Percentiles rank a stretch among this genome's conserved stretches.
phyloP scores from a whole-genome alignment of 2,797 vertebrate species.

The Garrulus glandarius region DNA sequence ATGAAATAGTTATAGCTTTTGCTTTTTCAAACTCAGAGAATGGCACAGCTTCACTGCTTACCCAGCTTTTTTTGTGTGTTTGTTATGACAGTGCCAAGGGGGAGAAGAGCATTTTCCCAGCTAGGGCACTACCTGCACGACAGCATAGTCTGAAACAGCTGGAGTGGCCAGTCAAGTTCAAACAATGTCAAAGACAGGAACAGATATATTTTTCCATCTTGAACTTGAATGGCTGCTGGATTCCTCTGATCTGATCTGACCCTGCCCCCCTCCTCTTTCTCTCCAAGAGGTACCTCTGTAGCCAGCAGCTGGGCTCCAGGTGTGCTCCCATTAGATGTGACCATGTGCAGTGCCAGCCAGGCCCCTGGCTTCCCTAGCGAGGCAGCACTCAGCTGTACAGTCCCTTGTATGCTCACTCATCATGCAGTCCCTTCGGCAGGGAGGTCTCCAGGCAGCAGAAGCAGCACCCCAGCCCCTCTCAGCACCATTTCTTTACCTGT shows the following conservation, averaged over 20 bases:
- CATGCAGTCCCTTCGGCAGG: fast-evolving
- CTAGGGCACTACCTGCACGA: not conserved
- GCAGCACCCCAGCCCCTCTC: not conserved
- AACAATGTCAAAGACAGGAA: not conserved
- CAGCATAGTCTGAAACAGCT: not conserved
- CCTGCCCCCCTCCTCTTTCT: not conserved
- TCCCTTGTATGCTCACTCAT: fast-evolving
- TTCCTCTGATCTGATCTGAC: not conserved
- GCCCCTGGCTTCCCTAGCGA: not conserved
- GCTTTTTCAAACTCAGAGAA: not conserved
- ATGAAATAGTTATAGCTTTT: not conserved
- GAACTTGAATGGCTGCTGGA: not conserved
- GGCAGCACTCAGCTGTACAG: not conserved
- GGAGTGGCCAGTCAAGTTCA: not conserved
- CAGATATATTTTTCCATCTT: not conserved
- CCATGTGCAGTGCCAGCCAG: not conserved
- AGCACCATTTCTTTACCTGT: not conserved
- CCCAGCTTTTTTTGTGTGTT: not conserved
- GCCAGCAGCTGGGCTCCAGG: fast-evolving
- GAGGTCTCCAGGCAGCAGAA: not conserved
- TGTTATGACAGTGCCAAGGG: not conserved
- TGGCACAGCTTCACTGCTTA: not conserved
- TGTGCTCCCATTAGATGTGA: not conserved
- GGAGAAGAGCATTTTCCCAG: not conserved
- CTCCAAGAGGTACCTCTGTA: not conserved